Percentiles rank a stretch among this genome's conserved stretches.
phyloP scores from a whole-genome alignment of 2,888 invertebrate genomes.

The Neocrepidodera transversa region DNA sequence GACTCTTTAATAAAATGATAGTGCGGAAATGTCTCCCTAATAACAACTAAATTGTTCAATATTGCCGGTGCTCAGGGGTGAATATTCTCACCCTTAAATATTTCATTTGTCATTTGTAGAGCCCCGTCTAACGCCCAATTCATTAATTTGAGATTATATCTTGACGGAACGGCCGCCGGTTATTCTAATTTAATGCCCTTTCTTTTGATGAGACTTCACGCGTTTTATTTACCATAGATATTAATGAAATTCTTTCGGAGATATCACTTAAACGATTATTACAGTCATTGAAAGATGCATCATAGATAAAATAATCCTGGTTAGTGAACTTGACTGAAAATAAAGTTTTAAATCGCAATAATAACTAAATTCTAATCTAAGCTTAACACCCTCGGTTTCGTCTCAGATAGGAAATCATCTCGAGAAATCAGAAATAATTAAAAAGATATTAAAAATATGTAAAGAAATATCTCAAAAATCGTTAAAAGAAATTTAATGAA shows the following conservation, averaged over 20 bases:
- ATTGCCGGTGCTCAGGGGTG: slow-evolving; percentile 42
- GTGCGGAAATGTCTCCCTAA: slow-evolving; percentile 36
- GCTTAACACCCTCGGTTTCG: too few relatives aligned
- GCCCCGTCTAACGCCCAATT: slow-evolving; percentile 43
- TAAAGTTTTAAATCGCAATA: too few relatives aligned
- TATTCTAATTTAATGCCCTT: slow-evolving; percentile 21
- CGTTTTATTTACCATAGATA: not conserved
- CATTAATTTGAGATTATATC: slow-evolving; percentile 44
- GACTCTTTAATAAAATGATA: slow-evolving; percentile 11
- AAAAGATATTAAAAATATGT: too few relatives aligned
- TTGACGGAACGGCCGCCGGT: slow-evolving; percentile 14
- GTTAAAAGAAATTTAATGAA: too few relatives aligned
- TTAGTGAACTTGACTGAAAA: too few relatives aligned
- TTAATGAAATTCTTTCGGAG: slow-evolving; percentile 6
- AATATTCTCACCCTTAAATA: slow-evolving; percentile 46
- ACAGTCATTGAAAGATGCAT: not conserved
- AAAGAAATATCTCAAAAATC: too few relatives aligned
- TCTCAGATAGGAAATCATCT: too few relatives aligned
- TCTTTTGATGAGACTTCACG: not conserved
- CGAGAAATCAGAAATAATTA: too few relatives aligned
- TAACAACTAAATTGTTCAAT: slow-evolving; percentile 45
- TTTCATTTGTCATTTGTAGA: slow-evolving; percentile 36
- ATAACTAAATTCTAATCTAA: too few relatives aligned
- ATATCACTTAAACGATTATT: not conserved
- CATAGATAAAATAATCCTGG: too few relatives aligned